Percentiles rank a stretch among this genome's conserved stretches.
Evolutionary conservation across 2,113 vertebrate genomes (phyloP).

Genomic region (Xenopus laevis): DNA sequence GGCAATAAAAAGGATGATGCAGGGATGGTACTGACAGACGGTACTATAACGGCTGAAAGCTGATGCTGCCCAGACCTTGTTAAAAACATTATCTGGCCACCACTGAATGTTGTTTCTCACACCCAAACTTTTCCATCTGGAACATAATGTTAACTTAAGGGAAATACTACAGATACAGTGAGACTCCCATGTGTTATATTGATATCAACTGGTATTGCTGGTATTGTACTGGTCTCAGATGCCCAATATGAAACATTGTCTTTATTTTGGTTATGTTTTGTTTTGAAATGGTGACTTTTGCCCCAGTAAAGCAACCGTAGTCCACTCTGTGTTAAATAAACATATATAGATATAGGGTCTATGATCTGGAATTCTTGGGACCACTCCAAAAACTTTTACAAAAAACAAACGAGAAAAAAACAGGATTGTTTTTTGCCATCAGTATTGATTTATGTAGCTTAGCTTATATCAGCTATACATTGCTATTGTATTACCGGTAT

Average conservation of each 20-base stretch:
- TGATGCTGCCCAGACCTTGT: conserved; percentile 31
- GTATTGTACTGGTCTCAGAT: not conserved
- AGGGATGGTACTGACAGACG: not conserved
- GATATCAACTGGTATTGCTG: not conserved
- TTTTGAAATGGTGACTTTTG: too few relatives aligned
- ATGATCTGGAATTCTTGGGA: too few relatives aligned
- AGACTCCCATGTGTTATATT: conserved; percentile 9
- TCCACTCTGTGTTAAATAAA: too few relatives aligned
- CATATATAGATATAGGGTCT: too few relatives aligned
- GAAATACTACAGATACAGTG: conserved; percentile 27
- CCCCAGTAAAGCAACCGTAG: too few relatives aligned
- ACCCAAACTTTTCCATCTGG: conserved; percentile 44
- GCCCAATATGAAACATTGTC: not conserved
- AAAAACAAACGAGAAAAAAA: too few relatives aligned
- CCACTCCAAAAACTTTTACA: too few relatives aligned
- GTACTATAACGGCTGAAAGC: conserved; percentile 14
- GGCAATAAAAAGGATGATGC: not conserved
- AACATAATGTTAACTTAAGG: conserved; percentile 32
- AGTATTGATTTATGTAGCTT: too few relatives aligned
- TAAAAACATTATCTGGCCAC: conserved; percentile 29
- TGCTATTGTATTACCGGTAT: too few relatives aligned
- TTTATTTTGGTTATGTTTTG: too few relatives aligned
- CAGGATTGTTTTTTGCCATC: too few relatives aligned
- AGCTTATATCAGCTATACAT: too few relatives aligned
- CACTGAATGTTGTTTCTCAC: conserved; percentile 38